Evolutionary conservation across 2,113 vertebrate species (phyloP).

Genomic region (Hoplias malabaricus): DNA sequence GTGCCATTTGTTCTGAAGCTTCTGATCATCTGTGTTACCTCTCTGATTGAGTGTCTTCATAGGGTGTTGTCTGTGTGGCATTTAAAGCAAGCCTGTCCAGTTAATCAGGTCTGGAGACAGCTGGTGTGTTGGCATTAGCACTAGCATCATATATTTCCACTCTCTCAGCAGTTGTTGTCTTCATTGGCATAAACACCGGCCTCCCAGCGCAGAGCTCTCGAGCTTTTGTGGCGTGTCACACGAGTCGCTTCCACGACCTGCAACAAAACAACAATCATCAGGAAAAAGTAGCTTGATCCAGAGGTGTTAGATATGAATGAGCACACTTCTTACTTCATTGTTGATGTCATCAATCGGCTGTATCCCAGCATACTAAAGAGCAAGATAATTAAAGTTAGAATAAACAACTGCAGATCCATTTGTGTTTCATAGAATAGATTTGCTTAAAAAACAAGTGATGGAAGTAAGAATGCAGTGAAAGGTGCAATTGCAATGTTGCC

Average conservation of each 20-base stretch:
- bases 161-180: conserved; percentile 39
- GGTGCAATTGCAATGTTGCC: neutral
- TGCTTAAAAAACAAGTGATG: too few relatives aligned
- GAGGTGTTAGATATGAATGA: neutral
- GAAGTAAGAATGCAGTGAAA: too few relatives aligned
- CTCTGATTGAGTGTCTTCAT: neutral
- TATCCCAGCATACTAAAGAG: conserved; percentile 83
- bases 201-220: conserved; percentile 82
- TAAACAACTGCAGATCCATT: too few relatives aligned
- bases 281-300: neutral
- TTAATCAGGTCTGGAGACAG: conserved; percentile 9
- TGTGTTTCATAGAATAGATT: too few relatives aligned
- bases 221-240: conserved; percentile 77
- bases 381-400: neutral
- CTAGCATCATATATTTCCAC: neutral
- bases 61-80: conserved; percentile 25
- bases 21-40: neutral
- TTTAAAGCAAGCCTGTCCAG: conserved; percentile 29
- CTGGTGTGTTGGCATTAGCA: neutral
- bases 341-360: conserved; percentile 79
- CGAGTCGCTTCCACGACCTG: conserved; percentile 85
- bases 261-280: neutral
- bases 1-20: neutral
- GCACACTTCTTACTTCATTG: conserved; percentile 73
- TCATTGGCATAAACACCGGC: conserved; percentile 73